These are phyloP conservation scores for Neolamprologus modestus DNA, from an alignment of 2,113 vertebrate species.

Conservation along the genomic window DNA sequence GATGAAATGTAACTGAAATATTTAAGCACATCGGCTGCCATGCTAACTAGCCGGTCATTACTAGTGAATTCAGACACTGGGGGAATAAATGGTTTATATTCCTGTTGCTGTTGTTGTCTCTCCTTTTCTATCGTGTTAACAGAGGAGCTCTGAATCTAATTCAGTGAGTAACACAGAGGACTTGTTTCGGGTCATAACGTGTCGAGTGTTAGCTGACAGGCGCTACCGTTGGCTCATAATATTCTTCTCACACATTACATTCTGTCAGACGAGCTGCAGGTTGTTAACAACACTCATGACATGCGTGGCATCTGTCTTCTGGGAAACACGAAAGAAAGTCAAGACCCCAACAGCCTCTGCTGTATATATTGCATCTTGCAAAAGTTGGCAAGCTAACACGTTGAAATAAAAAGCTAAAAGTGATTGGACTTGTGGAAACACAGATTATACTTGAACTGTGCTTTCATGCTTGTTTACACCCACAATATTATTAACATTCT, in stretches of 20 bases:
- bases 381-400: background rate
- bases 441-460: background rate
- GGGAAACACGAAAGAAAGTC: background rate
- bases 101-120: background rate
- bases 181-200: background rate
- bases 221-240: background rate
- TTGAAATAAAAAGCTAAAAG: background rate
- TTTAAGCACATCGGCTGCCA: background rate
- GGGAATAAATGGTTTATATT: background rate
- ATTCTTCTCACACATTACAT: background rate
- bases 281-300: background rate
- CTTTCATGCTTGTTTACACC: background rate
- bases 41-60: background rate
- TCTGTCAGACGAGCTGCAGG: background rate
- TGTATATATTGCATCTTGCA: background rate
- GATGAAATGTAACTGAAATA: slow-evolving; percentile 9
- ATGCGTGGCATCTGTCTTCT: background rate
- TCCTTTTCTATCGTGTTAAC: background rate
- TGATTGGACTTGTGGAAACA: background rate
- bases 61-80: background rate
- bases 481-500: background rate
- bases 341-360: background rate
- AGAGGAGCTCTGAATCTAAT: background rate
- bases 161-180: background rate
- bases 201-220: background rate